Base-by-base conservation (phyloP, 2,797 vertebrate species). In the Carapus acus region DNA sequence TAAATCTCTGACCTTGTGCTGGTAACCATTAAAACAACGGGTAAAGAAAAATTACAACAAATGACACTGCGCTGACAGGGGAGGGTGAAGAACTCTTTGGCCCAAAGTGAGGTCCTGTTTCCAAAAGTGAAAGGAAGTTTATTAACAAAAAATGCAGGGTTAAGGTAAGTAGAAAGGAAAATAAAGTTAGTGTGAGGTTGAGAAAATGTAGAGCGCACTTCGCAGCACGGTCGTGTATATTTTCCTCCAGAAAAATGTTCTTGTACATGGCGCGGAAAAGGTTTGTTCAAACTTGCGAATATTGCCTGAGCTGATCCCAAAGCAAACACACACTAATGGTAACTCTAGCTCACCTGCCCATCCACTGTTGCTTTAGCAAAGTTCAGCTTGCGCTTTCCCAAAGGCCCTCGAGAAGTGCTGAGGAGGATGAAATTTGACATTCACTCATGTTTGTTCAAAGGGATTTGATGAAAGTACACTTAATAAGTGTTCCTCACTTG, bases 281-380 rank as follows among this genome's bases (percentile, higher is more conserved):
- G 63, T 79, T 76, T 80, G 76, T 71, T 62, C 45, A 15, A 71
- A 77, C 78, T 80, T 76, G 73, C 70, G 82, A 66, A 78, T 76
- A 70, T 73, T 64, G 66, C 72, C 67, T 3, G 49, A 65, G 67
- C 78, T 82, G 62, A 85, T 82, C 73, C 74, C 65, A 78, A 78
- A 77, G 46, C 76, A 79, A 86, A 83, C 77, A 82, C 8, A 0
- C 39, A 66, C 60, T 74, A 69, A 65, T 52, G 74, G 80, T 77
- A 71, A 76, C 77, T 74, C 69, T 49, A 72, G 78, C 76, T 78
- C 66, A 77, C 74, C 76, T 76, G 74, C 68, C 29, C 38, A 7
- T 68, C 73, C 16, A 19, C 67, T 82, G 78, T 79, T 85, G 78
- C 71, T 79, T 77, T 78, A 77, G 74, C 56, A 67, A 58, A 80